These are phyloP conservation scores for Luscinia megarhynchos DNA, from an alignment of 2,797 vertebrate genomes.

Conservation along the genomic window DNA sequence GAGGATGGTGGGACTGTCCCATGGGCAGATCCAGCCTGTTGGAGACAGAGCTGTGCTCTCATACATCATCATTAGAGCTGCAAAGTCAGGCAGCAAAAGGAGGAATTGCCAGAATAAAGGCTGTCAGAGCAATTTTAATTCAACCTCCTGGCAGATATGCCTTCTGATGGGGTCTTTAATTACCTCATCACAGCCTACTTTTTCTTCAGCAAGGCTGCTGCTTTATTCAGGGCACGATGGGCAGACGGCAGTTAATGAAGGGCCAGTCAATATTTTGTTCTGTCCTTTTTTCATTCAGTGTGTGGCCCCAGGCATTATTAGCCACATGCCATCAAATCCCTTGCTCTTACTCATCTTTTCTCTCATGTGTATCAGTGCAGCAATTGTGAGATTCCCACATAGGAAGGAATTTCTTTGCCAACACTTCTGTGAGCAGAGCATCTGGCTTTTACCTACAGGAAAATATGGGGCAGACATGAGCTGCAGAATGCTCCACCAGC, in stretches of 20 bases:
- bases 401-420: background rate
- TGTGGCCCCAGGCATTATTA: constrained; percentile 33
- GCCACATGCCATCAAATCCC: background rate
- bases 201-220: constrained; percentile 39
- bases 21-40: background rate
- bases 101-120: constrained; percentile 55
- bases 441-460: background rate
- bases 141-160: constrained; percentile 34
- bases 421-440: background rate
- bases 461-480: background rate
- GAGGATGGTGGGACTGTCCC: background rate
- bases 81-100: constrained; percentile 42
- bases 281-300: background rate
- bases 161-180: constrained; percentile 59
- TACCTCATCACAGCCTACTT: constrained; percentile 64
- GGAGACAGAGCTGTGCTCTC: constrained; percentile 17
- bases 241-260: background rate
- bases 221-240: constrained; percentile 22
- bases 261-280: constrained; percentile 57
- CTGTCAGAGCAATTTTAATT: constrained; percentile 64
- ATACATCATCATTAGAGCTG: constrained; percentile 61
- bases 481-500: background rate
- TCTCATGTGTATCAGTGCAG: background rate
- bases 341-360: background rate
- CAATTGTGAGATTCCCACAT: background rate